Conservation (phyloP, 1,140 invertebrate genomes). For the Tetranychus cinnabarinus region DNA sequence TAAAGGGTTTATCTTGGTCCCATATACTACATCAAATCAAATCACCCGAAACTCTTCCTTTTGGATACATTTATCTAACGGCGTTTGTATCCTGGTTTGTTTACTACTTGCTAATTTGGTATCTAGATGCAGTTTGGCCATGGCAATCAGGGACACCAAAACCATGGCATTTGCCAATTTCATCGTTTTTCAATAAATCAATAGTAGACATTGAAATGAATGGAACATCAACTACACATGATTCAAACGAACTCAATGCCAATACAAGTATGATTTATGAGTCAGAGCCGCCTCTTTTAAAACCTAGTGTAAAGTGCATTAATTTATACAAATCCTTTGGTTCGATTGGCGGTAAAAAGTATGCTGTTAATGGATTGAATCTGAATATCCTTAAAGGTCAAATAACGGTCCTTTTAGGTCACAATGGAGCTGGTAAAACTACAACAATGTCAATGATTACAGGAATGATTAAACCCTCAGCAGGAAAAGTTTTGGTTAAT, state of each 20-base stretch:
- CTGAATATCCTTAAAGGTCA: background rate
- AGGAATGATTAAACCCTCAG: conserved; percentile 37
- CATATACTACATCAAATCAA: too few relatives aligned
- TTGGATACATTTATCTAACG: background rate
- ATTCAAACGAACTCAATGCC: too few relatives aligned
- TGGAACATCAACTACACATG: background rate
- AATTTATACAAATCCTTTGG: conserved; percentile 57
- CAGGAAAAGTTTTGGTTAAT: conserved; percentile 38
- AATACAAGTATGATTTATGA: conserved; percentile 16
- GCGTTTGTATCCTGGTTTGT: background rate
- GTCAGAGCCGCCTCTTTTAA: too few relatives aligned
- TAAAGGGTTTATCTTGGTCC: too few relatives aligned
- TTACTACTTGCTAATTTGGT: conserved; percentile 12
- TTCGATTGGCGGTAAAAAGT: conserved; percentile 30
- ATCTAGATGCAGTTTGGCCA: conserved; percentile 18
- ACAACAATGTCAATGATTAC: conserved; percentile 59
- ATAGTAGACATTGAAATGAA: background rate
- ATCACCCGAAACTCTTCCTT: too few relatives aligned
- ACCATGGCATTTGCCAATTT: conserved; percentile 24
- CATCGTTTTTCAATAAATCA: conserved; percentile 5
- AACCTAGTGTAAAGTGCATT: conserved; percentile 34
- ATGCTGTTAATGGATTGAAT: background rate
- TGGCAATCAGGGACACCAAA: conserved; percentile 23
- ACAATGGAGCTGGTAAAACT: conserved; percentile 46
- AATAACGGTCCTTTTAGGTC: conserved; percentile 13